Base-by-base conservation (phyloP, 2,888 invertebrate species). In the Monochamus alternatus region DNA sequence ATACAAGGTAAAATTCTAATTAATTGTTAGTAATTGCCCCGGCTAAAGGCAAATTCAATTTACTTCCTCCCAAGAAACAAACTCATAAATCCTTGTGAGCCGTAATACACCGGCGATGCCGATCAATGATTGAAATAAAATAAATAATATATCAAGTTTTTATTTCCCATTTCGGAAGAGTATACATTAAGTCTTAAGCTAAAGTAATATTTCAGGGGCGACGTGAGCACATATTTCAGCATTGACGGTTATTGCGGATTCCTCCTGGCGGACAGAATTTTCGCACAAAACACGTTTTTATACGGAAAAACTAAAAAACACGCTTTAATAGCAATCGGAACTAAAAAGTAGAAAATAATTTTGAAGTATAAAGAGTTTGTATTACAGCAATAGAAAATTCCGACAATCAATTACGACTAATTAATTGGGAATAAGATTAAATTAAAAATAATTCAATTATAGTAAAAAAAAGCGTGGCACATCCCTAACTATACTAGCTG, bases 81-180 rank as follows among this genome's bases (percentile, higher is more conserved):
- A 52, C 32, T 38, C 30, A 66, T 66, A 66, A 66, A 52, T 66
- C 52, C 52, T 66, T 32, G 31, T 60, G 31, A 8, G 60, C 31
- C 14, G 31, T 32, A 12, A 60, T 60, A 60, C 52, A 66, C 66
- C 31, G 52, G 51, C 30, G 66, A 51, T 32, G 22, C 52, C n/a
- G 66, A 66, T 52, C 52, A 66, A 66, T 66, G 47, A 65, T 65
- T 65, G 52, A 52, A 52, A 66, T 66, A 66, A 66, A 51, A 66
- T 66, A 66, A 66, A 66, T 66, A 66, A 66, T 66, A 66, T 66
- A 66, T 66, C 66, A 66, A 66, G 52, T 66, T 66, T 66, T 66
- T 66, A 66, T 66, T 66, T 52, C 66, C 66, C 31, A 52, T 66
- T 66, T 66, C 66, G 31, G 66, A 65, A n/a, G 52, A 66, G 66